Evolutionary conservation across 2,888 invertebrate genomes (phyloP).

Genomic region (Euphydryas editha): DNA sequence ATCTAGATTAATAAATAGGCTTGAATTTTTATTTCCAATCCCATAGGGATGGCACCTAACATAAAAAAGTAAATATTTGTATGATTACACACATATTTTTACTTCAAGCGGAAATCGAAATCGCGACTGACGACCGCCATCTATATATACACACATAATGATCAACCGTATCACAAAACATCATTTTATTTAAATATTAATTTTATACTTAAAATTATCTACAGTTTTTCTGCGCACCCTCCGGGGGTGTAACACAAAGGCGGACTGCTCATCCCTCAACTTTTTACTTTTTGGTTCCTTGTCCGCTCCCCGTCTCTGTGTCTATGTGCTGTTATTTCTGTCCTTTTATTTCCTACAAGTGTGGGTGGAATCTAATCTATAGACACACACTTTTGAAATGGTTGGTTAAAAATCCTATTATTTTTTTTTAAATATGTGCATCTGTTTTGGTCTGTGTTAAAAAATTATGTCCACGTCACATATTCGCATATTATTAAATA

Average conservation of each 20-base stretch:
- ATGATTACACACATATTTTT: too few species aligned
- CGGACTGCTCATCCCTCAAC: conserved; percentile 73
- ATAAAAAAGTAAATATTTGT: too few species aligned
- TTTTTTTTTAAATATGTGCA: not conserved
- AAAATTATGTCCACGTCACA: too few species aligned
- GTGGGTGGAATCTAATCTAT: conserved; percentile 8
- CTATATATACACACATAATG: too few species aligned
- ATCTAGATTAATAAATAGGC: too few species aligned
- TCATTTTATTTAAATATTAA: too few species aligned
- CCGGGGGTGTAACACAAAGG: conserved; percentile 69
- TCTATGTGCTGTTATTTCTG: conserved; percentile 45
- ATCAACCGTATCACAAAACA: too few species aligned
- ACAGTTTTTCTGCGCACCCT: conserved; percentile 47
- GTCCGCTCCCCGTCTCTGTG: conserved; percentile 46
- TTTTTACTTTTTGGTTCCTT: conserved; percentile 71
- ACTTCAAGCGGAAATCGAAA: too few species aligned
- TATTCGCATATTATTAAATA: too few species aligned
- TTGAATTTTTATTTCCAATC: too few species aligned
- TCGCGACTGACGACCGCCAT: too few species aligned
- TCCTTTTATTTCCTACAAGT: conserved; percentile 34
- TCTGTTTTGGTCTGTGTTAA: not conserved
- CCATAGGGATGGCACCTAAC: too few species aligned
- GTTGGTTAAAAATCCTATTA: not conserved
- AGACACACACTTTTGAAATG: conserved; percentile 2
- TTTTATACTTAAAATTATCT: not conserved